These are phyloP conservation scores for Neoascia interrupta DNA, from an alignment of 2,888 invertebrate genomes.

Conservation along the genomic window DNA sequence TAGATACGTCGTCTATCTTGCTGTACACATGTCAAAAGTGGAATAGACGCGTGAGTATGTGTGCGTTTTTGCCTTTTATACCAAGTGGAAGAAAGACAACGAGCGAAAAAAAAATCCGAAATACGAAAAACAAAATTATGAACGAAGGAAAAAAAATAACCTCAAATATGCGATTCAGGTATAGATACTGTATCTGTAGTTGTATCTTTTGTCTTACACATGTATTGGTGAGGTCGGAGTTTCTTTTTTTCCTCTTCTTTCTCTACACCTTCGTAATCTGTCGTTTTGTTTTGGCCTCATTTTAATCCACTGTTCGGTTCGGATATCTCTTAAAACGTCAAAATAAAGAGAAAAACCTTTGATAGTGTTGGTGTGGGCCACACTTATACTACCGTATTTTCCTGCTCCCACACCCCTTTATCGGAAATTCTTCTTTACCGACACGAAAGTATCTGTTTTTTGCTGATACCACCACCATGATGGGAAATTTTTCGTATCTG, in stretches of 20 bases:
- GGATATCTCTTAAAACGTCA: constrained; percentile 43
- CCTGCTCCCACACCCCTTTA: constrained; percentile 53
- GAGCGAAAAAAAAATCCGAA: constrained; percentile 23
- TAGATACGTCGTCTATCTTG: constrained; percentile 55
- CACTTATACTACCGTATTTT: constrained; percentile 14
- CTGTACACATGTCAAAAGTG: constrained; percentile 46
- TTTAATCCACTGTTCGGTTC: neutral
- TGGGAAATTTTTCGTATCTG: constrained; percentile 26
- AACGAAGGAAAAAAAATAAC: constrained; percentile 56
- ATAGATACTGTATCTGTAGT: constrained; percentile 70
- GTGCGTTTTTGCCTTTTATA: constrained; percentile 62
- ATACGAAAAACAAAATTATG: constrained; percentile 38
- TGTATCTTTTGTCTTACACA: constrained; percentile 66
- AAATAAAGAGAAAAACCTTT: constrained; percentile 31
- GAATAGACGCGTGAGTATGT: constrained; percentile 2
- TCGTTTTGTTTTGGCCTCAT: constrained; percentile 58
- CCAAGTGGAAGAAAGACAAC: constrained; percentile 47
- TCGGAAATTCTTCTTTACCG: constrained; percentile 50
- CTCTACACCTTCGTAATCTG: constrained; percentile 23
- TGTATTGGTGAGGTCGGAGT: constrained; percentile 34
- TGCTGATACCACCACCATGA: constrained; percentile 10
- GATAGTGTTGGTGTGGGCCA: neutral
- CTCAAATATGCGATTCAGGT: constrained; percentile 69
- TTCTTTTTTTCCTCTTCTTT: constrained; percentile 28
- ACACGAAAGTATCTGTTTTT: constrained; percentile 47